These are phyloP conservation scores for silkworm (Bombyx mori) DNA, from an alignment of 1,140 invertebrate species.

Conservation along the genomic window DNA sequence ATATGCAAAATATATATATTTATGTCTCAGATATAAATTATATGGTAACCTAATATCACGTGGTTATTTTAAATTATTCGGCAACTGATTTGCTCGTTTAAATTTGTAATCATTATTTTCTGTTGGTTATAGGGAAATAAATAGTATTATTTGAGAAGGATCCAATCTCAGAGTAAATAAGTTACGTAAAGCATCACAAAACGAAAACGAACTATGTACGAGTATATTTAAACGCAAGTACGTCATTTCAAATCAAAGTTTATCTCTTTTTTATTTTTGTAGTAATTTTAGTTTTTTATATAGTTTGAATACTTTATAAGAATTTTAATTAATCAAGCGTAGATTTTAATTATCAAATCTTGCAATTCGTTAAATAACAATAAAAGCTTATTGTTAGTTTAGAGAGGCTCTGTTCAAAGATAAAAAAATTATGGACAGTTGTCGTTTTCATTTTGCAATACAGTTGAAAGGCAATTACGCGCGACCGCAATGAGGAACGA, in stretches of 20 bases:
- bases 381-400: no score
- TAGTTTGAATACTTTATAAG: no score
- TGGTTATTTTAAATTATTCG: constrained; percentile 30
- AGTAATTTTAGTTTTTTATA: no score
- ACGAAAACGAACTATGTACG: constrained; percentile 32
- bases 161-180: constrained; percentile 27
- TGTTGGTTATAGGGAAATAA: constrained; percentile 30
- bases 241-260: no score
- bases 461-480: constrained; percentile 26
- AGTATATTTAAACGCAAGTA: no score
- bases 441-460: constrained; percentile 29
- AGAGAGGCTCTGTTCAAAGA: no score
- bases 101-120: constrained; percentile 3
- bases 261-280: no score
- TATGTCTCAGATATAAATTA: constrained; percentile 19
- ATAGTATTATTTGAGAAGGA: constrained; percentile 26
- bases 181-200: constrained; percentile 33
- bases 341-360: no score
- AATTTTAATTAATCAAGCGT: no score
- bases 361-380: no score
- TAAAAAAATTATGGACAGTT: background rate
- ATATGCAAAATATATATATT: constrained; percentile 40
- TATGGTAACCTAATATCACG: constrained; percentile 66
- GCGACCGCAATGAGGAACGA: constrained; percentile 75
- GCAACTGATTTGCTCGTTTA: constrained; percentile 17